Conservation (phyloP, 2,113 vertebrate genomes). For the Phyllostomus hastatus region DNA sequence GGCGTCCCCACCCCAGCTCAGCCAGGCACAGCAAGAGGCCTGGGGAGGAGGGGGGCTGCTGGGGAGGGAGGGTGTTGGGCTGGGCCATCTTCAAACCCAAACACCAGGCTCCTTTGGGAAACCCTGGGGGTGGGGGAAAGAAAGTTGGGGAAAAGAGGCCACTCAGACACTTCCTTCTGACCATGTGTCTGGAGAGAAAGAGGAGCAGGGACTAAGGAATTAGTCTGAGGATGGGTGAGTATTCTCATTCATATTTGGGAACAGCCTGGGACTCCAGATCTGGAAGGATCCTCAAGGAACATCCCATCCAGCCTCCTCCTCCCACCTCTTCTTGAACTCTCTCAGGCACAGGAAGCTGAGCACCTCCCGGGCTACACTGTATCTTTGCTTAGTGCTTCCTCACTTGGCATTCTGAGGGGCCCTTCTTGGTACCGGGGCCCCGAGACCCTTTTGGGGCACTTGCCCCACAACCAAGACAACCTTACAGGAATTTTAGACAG, state of each 20-base stretch:
- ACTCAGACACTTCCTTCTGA: not conserved
- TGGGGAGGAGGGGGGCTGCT: not conserved
- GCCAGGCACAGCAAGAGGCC: not conserved
- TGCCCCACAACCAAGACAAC: not conserved
- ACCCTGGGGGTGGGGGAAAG: not conserved
- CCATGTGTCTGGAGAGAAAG: not conserved
- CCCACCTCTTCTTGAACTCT: not conserved
- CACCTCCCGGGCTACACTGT: not conserved
- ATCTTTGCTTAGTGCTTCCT: not conserved
- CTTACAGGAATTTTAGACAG: not conserved
- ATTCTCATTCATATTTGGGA: not conserved
- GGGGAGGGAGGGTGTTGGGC: not conserved
- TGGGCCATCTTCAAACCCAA: not conserved
- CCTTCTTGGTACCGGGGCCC: not conserved
- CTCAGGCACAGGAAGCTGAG: not conserved
- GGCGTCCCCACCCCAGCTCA: not conserved
- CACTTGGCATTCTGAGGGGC: not conserved
- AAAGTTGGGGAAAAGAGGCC: not conserved
- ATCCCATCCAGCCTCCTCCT: not conserved
- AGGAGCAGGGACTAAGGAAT: not conserved
- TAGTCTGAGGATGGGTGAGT: not conserved
- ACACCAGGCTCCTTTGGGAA: not conserved
- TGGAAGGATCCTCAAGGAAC: not conserved
- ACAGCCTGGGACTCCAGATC: not conserved
- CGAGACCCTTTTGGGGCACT: not conserved